phyloP scores from a whole-genome alignment of 2,797 vertebrate genomes.

The Aeoliscus strigatus region DNA sequence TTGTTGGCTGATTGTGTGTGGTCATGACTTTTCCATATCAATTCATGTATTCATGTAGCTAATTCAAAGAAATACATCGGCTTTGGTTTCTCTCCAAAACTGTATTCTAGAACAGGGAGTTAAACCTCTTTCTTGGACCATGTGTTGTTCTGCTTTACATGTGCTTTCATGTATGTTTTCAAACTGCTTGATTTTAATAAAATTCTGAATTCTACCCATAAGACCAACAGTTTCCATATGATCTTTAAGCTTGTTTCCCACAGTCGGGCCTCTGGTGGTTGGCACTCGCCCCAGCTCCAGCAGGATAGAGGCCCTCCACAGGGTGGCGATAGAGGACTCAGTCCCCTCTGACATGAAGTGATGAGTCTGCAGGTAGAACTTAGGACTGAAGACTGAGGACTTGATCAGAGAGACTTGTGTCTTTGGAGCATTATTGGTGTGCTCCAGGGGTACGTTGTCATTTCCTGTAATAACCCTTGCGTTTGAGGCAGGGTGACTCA shows the following conservation, averaged over 20 bases:
- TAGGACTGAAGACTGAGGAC: too few relatives aligned
- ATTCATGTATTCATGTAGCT: constrained; percentile 48
- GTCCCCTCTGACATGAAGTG: constrained; percentile 49
- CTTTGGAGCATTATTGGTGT: constrained; percentile 26
- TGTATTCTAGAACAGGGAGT: constrained; percentile 38
- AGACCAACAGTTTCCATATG: constrained; percentile 50
- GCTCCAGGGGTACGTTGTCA: constrained; percentile 42
- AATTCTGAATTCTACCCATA: constrained; percentile 49
- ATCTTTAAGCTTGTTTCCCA: constrained; percentile 55
- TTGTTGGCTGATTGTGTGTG: constrained; percentile 48
- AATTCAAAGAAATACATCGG: constrained; percentile 50
- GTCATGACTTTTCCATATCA: constrained; percentile 32
- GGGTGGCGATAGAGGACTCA: constrained; percentile 69
- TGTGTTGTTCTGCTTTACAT: constrained; percentile 36
- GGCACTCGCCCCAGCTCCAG: constrained; percentile 27
- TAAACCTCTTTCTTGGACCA: constrained; percentile 40
- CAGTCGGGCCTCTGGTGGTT: constrained; percentile 49
- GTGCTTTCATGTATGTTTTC: constrained; percentile 51
- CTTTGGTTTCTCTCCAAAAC: constrained; percentile 46
- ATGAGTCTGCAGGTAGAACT: constrained; percentile 65
- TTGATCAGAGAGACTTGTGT: constrained; percentile 33
- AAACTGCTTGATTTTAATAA: constrained; percentile 67
- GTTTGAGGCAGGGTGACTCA: constrained; percentile 57
- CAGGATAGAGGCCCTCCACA: constrained; percentile 57
- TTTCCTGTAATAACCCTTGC: constrained; percentile 59